phyloP scores from a whole-genome alignment of 2,113 vertebrate genomes.

The Heteronetta atricapilla region DNA sequence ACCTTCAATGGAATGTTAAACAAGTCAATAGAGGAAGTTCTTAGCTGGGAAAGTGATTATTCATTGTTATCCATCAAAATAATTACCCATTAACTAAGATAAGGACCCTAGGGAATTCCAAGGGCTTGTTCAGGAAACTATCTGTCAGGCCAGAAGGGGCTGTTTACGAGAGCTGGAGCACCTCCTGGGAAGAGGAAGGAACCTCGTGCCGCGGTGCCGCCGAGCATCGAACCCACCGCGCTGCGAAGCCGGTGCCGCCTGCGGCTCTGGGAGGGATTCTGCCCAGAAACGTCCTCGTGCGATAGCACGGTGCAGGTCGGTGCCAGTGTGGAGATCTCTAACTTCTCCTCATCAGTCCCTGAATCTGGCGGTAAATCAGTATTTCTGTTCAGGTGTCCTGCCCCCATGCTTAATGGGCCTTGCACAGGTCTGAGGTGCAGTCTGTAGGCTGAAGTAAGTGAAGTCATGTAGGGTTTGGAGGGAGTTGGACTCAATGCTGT shows the following conservation, averaged over 20 bases:
- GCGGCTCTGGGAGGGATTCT: too few species aligned
- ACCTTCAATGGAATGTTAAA: constrained; percentile 73
- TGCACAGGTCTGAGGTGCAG: not conserved
- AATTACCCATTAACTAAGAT: constrained; percentile 76
- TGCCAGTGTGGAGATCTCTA: too few species aligned
- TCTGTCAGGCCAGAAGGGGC: constrained; percentile 68
- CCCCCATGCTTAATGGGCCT: fast-evolving
- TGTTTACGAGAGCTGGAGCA: constrained; percentile 54
- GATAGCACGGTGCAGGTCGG: too few species aligned
- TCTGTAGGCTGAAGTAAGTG: not conserved
- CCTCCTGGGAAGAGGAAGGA: constrained; percentile 78
- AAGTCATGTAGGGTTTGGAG: not conserved
- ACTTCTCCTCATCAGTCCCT: not conserved
- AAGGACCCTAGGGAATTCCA: constrained; percentile 79
- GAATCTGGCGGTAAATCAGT: not conserved
- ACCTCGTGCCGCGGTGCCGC: not conserved
- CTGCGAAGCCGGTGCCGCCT: too few species aligned
- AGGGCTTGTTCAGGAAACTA: constrained; percentile 77
- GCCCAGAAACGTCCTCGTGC: too few species aligned
- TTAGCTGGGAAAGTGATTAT: constrained; percentile 80
- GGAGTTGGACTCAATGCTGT: not conserved
- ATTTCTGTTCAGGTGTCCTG: not conserved
- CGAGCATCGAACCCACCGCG: fast-evolving
- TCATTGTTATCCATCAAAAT: constrained; percentile 77
- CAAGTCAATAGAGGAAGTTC: constrained; percentile 83